Evolutionary conservation across 2,113 vertebrate genomes (phyloP).

Genomic region (Sciurus niger): DNA sequence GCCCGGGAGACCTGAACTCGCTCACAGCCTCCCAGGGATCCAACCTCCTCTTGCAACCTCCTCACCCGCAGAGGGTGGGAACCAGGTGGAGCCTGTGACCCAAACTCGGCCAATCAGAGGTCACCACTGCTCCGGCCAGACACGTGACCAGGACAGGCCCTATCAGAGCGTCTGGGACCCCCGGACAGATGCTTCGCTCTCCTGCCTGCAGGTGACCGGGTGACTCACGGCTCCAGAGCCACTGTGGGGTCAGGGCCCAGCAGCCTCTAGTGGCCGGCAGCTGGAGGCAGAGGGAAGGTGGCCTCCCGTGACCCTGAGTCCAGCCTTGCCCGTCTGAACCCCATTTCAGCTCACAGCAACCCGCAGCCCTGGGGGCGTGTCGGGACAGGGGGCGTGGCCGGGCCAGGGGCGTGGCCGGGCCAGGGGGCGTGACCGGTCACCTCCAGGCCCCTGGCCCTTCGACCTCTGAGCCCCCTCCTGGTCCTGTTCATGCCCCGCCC

Average conservation of each 20-base stretch:
- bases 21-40: not conserved
- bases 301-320: not conserved
- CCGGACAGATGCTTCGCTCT: not conserved
- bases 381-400: no score
- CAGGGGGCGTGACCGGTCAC: no score
- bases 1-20: no score
- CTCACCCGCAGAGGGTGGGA: rapidly evolving
- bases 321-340: not conserved
- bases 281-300: no score
- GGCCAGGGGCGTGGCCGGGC: no score
- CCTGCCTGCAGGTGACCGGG: not conserved
- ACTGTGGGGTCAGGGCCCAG: rapidly evolving
- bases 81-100: not conserved
- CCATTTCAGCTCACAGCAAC: rapidly evolving
- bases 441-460: not conserved
- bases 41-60: not conserved
- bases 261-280: rapidly evolving
- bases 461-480: not conserved
- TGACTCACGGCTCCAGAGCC: rapidly evolving
- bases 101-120: not conserved
- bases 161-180: not conserved
- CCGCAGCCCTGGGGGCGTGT: no score
- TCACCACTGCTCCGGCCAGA: not conserved
- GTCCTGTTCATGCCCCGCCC: not conserved
- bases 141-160: not conserved